Evolutionary conservation across 1,140 invertebrate species (phyloP).

Genomic region (Euura lappo): DNA sequence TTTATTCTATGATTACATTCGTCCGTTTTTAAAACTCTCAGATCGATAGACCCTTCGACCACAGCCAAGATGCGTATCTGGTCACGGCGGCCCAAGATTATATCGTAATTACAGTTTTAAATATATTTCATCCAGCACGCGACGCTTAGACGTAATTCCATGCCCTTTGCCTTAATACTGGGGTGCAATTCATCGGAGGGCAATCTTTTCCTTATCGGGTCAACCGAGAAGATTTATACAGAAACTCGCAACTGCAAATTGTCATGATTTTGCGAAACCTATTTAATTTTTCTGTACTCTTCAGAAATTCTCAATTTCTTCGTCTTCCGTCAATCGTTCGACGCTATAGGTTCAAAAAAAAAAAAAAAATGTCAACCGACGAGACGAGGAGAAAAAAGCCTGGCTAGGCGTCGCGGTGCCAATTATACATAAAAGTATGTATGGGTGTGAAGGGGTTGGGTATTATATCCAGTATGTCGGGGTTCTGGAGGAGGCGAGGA

Average conservation of each 20-base stretch:
- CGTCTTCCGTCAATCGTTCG: conserved; percentile 33
- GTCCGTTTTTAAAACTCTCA: conserved; percentile 32
- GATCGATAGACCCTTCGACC: conserved; percentile 50
- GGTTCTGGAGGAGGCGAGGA: background rate
- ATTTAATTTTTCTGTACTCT: too few relatives aligned
- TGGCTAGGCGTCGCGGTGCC: background rate
- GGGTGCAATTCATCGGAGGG: conserved; percentile 20
- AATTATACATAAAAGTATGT: conserved; percentile 2
- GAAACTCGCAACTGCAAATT: conserved; percentile 33
- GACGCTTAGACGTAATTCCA: conserved; percentile 22
- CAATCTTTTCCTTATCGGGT: conserved; percentile 41
- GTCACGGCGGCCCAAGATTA: conserved; percentile 53
- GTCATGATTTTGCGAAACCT: conserved; percentile 34
- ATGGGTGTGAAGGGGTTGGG: background rate
- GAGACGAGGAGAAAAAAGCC: background rate
- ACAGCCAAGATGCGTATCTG: conserved; percentile 50
- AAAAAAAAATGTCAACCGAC: background rate
- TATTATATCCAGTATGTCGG: background rate
- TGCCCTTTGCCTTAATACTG: background rate
- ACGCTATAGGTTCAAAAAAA: too few relatives aligned
- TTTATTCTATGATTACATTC: background rate
- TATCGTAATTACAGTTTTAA: conserved; percentile 57
- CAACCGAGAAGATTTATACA: conserved; percentile 39
- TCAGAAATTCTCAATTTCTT: background rate
- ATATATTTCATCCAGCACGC: conserved; percentile 57